phyloP scores from a whole-genome alignment of 2,113 vertebrate species.

The Muscicapa adusta region DNA sequence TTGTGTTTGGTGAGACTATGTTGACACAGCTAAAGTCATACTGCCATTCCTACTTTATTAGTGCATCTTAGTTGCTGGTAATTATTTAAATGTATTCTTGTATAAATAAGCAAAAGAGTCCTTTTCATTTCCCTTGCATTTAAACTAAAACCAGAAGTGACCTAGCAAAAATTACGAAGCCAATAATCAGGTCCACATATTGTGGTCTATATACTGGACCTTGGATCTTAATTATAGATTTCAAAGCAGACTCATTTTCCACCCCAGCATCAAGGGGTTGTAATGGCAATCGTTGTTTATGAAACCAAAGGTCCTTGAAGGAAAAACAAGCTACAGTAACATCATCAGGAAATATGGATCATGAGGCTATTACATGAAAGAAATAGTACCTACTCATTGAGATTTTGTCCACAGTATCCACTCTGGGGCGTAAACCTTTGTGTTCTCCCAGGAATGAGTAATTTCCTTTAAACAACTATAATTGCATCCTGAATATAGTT shows the following conservation, averaged over 20 bases:
- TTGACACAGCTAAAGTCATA: neutral
- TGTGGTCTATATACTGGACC: neutral
- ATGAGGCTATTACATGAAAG: neutral
- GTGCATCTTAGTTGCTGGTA: neutral
- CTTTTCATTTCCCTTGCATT: conserved; percentile 14
- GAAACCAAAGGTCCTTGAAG: neutral
- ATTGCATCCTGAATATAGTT: neutral
- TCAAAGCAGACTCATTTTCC: neutral
- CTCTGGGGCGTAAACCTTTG: neutral
- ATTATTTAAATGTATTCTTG: conserved; percentile 27
- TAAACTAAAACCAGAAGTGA: conserved; percentile 22
- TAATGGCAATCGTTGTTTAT: neutral
- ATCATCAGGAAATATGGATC: neutral
- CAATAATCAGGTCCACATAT: neutral
- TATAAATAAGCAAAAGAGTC: neutral
- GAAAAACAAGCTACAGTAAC: neutral
- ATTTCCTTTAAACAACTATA: conserved; percentile 4
- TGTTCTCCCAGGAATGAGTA: neutral
- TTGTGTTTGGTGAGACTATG: neutral
- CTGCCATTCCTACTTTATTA: neutral
- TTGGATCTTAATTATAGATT: conserved; percentile 37
- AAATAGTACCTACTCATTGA: neutral
- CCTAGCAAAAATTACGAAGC: neutral
- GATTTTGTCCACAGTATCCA: neutral
- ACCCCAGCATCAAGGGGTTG: neutral